Conservation (phyloP, 1,140 invertebrate species). For the Nephotettix cincticeps region DNA sequence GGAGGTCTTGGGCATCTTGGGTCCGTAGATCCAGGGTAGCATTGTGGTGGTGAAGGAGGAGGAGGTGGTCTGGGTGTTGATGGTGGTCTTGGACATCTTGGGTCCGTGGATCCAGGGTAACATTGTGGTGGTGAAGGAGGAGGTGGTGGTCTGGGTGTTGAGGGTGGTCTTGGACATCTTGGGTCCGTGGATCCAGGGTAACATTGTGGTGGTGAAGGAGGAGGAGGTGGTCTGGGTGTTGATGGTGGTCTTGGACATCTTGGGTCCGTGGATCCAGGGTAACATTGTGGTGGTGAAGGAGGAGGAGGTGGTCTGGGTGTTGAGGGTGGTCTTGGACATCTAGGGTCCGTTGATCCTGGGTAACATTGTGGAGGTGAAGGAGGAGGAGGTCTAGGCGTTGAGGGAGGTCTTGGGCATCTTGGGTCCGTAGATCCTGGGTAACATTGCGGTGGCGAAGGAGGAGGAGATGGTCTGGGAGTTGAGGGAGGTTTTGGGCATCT, state of each 20-base stretch:
- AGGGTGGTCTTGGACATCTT: conserved; percentile 40
- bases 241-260: conserved; percentile 42
- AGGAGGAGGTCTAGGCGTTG: conserved; percentile 32
- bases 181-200: conserved; percentile 44
- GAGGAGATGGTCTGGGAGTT: conserved; percentile 41
- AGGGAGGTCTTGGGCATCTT: conserved; percentile 37
- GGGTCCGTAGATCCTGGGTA: conserved; percentile 41
- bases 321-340: conserved; percentile 42
- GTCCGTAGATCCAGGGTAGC: conserved; percentile 45
- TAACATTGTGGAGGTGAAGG: conserved; percentile 42
- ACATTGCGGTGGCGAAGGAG: conserved; percentile 37
- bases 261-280: conserved; percentile 46
- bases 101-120: conserved; percentile 49
- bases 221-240: conserved; percentile 37
- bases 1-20: conserved; percentile 43
- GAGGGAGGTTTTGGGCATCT: conserved; percentile 41
- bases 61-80: conserved; percentile 34
- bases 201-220: conserved; percentile 29
- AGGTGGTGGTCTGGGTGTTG: conserved; percentile 20
- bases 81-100: conserved; percentile 45
- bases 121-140: conserved; percentile 39
- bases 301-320: conserved; percentile 35
- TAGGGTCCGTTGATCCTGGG: conserved; percentile 44
- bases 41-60: conserved; percentile 32
- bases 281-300: conserved; percentile 38